These are phyloP conservation scores for Melinopterus prodromus DNA, from an alignment of 2,888 invertebrate genomes.

Conservation along the genomic window DNA sequence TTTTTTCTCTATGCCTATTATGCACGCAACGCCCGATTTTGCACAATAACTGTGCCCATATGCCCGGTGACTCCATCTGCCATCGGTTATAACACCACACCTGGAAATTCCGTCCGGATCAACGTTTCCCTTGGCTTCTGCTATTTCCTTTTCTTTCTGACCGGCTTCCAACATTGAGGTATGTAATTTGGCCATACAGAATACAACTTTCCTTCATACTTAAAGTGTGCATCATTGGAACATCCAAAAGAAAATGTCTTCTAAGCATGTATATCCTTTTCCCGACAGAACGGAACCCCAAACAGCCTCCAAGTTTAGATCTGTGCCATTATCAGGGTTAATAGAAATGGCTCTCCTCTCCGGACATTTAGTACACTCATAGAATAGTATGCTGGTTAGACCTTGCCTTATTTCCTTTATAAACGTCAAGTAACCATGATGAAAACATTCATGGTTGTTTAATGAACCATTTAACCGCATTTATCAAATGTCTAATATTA, in stretches of 20 bases:
- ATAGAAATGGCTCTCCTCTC: not conserved
- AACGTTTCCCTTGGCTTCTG: not conserved
- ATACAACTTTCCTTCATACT: not conserved
- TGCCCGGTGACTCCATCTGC: not conserved
- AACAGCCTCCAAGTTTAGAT: not conserved
- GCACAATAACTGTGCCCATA: not conserved
- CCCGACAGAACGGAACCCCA: not conserved
- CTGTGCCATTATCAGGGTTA: not conserved
- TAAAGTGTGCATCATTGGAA: not conserved
- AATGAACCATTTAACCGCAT: not conserved
- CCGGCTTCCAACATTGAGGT: not conserved
- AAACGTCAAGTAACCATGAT: not conserved
- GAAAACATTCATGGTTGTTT: not conserved
- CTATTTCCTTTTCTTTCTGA: not conserved
- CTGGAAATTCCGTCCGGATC: not conserved
- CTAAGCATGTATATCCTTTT: not conserved
- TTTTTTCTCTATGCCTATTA: not conserved
- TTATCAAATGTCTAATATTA: not conserved
- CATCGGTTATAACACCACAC: not conserved
- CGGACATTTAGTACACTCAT: not conserved
- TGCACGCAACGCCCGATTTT: too few species aligned
- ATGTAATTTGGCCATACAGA: not conserved
- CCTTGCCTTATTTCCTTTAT: not conserved
- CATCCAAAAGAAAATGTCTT: not conserved
- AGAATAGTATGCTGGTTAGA: not conserved